Percentiles rank a stretch among this genome's conserved stretches.
phyloP scores from a whole-genome alignment of 2,888 invertebrate genomes.

The Stramonita haemastoma region DNA sequence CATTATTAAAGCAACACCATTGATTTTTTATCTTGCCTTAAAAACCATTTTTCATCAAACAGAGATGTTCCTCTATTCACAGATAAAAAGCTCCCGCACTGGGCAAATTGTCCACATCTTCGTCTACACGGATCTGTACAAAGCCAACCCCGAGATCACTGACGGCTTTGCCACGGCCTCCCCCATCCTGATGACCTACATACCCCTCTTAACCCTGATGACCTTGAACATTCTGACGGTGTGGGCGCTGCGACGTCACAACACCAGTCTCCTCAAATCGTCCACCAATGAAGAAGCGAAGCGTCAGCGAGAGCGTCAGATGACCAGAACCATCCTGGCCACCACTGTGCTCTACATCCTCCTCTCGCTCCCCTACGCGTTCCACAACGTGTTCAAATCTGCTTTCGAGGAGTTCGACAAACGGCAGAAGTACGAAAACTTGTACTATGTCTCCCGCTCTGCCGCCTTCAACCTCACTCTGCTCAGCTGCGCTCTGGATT shows the following conservation, averaged over 20 bases:
- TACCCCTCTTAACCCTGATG: slow-evolving; percentile 18
- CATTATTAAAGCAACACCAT: no score
- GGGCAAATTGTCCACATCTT: neutral
- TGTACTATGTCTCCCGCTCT: slow-evolving; percentile 5
- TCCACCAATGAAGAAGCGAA: slow-evolving; percentile 4
- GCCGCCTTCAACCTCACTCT: slow-evolving; percentile 22
- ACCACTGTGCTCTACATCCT: slow-evolving; percentile 18
- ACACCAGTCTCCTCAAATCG: neutral
- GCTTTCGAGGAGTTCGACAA: neutral
- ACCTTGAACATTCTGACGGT: slow-evolving; percentile 16
- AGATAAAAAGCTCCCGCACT: slow-evolving; percentile 2
- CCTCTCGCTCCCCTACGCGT: slow-evolving; percentile 36
- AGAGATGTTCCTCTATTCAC: neutral
- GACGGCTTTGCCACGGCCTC: slow-evolving; percentile 27
- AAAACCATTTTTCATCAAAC: no score
- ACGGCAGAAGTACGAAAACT: slow-evolving; percentile 28
- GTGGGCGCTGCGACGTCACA: slow-evolving; percentile 30
- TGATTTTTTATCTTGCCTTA: no score
- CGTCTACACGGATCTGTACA: slow-evolving; percentile 2
- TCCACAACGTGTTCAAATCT: slow-evolving; percentile 18
- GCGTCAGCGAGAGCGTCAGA: slow-evolving; percentile 18
- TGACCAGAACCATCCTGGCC: slow-evolving; percentile 33
- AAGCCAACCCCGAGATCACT: neutral
- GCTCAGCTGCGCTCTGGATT: slow-evolving; percentile 36
- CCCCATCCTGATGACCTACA: slow-evolving; percentile 32